Conservation (phyloP, 2,113 vertebrate species). For the Elachura formosa region DNA sequence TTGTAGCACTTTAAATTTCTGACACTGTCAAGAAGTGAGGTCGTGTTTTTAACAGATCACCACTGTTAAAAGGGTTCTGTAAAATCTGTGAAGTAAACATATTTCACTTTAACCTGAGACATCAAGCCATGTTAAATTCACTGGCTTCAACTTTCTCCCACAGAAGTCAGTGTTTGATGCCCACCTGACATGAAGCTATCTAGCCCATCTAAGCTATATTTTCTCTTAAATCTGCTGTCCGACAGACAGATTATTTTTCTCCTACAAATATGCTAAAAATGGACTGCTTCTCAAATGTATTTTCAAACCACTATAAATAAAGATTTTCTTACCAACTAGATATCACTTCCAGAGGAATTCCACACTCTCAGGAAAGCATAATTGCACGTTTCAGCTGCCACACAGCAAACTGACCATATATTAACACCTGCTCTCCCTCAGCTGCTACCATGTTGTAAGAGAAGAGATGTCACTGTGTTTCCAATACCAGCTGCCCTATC, state of each 20-base stretch:
- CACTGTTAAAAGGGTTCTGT: not conserved
- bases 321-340: not conserved
- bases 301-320: conserved; percentile 36
- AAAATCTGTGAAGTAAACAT: not conserved
- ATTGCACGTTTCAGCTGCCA: conserved; percentile 12
- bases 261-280: not conserved
- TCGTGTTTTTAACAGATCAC: not conserved
- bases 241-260: not conserved
- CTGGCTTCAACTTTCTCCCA: not conserved
- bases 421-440: not conserved
- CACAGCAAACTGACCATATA: not conserved
- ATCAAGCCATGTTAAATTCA: not conserved
- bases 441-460: not conserved
- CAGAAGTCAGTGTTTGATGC: not conserved
- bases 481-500: conserved; percentile 81
- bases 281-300: conserved; percentile 13
- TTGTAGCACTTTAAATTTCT: not conserved
- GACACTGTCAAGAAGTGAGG: not conserved
- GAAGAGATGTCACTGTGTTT: conserved; percentile 26
- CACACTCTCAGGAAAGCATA: not conserved
- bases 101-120: not conserved
- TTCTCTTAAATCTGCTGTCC: not conserved
- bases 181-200: not conserved
- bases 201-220: not conserved
- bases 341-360: not conserved